Evolutionary conservation across 2,888 invertebrate species (phyloP), one percentile per base, ranked within the genome.

Genomic region (Acleris emargana): DNA sequence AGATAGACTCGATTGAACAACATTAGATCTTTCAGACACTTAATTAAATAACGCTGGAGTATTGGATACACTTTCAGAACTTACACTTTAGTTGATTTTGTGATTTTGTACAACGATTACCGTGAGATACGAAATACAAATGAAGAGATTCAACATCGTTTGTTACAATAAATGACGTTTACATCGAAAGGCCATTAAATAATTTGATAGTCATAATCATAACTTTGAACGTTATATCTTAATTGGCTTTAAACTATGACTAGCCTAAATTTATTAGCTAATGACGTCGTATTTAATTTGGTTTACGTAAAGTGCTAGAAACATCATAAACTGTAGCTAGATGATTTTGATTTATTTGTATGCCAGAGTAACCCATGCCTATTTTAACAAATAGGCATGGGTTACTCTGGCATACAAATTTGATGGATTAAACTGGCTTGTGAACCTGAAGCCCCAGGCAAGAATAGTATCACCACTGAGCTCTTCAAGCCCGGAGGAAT

Each of bases 191-290:
- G 42, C 20, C 38, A 38, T 52, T 51, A 45, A 45, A n/a, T 7
- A 52, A 58, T 45, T 45, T n/a, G 51, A 9, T 45, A 42, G 28
- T 17, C 28, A 54, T 54, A 16, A 20, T 17, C 28, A 54, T 54
- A 16, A 20, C 20, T 22, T 17, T 45, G 25, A 13, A n/a, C 20
- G 20, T 17, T 17, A 22, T 16, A n/a, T 18, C 13, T 50, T 58
- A 47, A 47, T 43, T 17, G 17, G 25, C 22, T 16, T 47, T 22
- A 42, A 25, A 45, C 6, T 28, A 28, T 28, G 28, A 28, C 7
- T 28, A 6, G 28, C 1, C 28, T 28, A 28, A 7, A 28, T 28
- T 28, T 28, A 52, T 42, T 55, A 55, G 11, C 4, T 47, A 28
- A 58, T n/a, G 28, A 47, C 18, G 25, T 9, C n/a, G 5, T n/a